Base-by-base conservation (phyloP, 2,888 invertebrate species). In the Sicus ferrugineus region DNA sequence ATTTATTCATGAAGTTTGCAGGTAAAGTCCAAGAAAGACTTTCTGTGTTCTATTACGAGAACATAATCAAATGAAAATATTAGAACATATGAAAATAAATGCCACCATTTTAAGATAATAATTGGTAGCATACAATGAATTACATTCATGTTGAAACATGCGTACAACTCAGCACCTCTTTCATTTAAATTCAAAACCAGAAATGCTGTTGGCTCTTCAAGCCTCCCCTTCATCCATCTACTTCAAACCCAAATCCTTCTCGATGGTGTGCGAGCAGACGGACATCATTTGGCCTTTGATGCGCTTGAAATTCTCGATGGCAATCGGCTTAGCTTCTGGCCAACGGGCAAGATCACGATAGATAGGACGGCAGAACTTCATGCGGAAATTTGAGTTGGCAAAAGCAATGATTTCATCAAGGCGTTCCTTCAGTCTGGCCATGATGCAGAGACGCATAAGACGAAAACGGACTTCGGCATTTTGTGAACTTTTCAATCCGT, bases 341-440 rank as follows among this genome's bases (percentile, higher is more conserved):
- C 96, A 96, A 0, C 86, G 88, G 76, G 91, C 93, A 70, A 96
- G 86, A 80, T 94, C 95, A 72, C 93, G 90, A 85, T 95, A 97
- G 61, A 97, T 87, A 2, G 97, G 96, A 38, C 95, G 88, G 2
- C 94, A 92, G 85, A 90, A 97, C 84, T 97, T 97, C 93, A 97
- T 94, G 67, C 97, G 89, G 42, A 97, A 97, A 80, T 94, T 91
- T 21, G 89, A 89, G 75, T 93, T 94, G 9, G 95, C 90, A 87
- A 97, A 96, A 23, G 89, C 83, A 68, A 97, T 86, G 1, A 92
- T 91, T 19, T 89, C 87, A 1, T 88, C 85, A 42, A 97, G 85
- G 77, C 90, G 90, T 0, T 88, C 86, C 30, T 88, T 85, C 88
- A 94, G 92, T 68, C 88, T 88, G 14, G 92, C 91, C 80, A 89